Evolutionary conservation across 2,113 vertebrate genomes (phyloP), one percentile per base, ranked within the genome.

Genomic region (Numida meleagris): DNA sequence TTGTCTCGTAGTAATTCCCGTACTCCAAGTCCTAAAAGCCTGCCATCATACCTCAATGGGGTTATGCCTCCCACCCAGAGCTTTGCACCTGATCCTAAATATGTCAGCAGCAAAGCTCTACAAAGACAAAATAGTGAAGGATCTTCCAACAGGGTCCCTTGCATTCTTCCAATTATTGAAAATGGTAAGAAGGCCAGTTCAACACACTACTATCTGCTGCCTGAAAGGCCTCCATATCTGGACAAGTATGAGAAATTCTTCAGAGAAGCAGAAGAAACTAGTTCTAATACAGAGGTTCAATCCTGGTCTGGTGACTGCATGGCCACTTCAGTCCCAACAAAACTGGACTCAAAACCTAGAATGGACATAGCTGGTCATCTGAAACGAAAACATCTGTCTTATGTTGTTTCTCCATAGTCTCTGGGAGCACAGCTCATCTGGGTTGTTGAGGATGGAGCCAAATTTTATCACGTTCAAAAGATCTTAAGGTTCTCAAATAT

Each of bases 41-140:
- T 99, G 8, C 99, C 99, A 0, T 98, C 97, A 29, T 99, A 99
- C 98, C 94, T 98, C 96, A 99, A 99, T 0, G 99, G 99, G 86
- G 98, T 99, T 83, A 99, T 99, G 99, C 99, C 99, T 42, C 98
- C 99, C 1, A 99, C 99, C 0, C 99, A 99, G 97, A 99, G 99
- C 94, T 99, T 99, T 95, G 99, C 99, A 74, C 99, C 99, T 1
- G 98, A 99, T 88, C 99, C 99, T 7, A 99, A 99, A 33, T 99
- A 99, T 1, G 99, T 99, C 74, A 99, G 99, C 96, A 98, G 93
- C 96, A 99, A 99, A 86, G 98, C 98, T 66, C 98, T 99, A 71
- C 98, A 98, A 65, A 98, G 99, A 96, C 99, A 99, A 98, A 98
- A 98, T 87, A 99, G 99, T 12, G 99, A 99, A 81, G 99, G 99